phyloP scores from a whole-genome alignment of 2,888 invertebrate genomes.

The Drosophila mimica region DNA sequence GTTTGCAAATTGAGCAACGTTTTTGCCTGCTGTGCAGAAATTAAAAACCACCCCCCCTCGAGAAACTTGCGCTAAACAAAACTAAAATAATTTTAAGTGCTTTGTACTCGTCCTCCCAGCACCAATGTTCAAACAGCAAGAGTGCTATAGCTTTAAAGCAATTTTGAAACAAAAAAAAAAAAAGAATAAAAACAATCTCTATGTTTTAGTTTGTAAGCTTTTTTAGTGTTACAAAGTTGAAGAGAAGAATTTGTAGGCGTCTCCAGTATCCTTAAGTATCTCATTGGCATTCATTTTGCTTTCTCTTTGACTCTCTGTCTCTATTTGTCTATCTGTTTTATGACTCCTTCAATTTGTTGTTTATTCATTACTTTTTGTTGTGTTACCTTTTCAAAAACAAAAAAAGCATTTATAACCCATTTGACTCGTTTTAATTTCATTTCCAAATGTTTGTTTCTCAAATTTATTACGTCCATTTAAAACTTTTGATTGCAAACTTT shows the following conservation, averaged over 20 bases:
- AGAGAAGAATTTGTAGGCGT: slow-evolving; percentile 17
- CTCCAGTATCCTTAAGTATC: slow-evolving; percentile 62
- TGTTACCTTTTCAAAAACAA: slow-evolving; percentile 36
- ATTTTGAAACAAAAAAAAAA: slow-evolving; percentile 52
- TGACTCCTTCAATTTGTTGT: slow-evolving; percentile 48
- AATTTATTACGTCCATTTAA: slow-evolving; percentile 45
- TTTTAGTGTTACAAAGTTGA: slow-evolving; percentile 31
- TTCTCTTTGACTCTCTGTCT: slow-evolving; percentile 23
- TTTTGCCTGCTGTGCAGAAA: slow-evolving; percentile 54
- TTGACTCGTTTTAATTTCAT: slow-evolving; percentile 53
- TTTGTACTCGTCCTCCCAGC: slow-evolving; percentile 5
- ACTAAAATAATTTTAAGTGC: slow-evolving; percentile 62
- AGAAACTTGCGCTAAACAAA: slow-evolving; percentile 36
- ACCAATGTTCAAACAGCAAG: slow-evolving; percentile 7
- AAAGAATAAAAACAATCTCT: slow-evolving; percentile 7
- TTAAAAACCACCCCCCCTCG: neutral
- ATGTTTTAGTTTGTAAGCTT: slow-evolving; percentile 57
- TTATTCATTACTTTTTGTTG: slow-evolving; percentile 56
- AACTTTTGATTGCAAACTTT: slow-evolving; percentile 41
- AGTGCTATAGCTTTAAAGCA: slow-evolving; percentile 68
- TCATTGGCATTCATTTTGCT: slow-evolving; percentile 79
- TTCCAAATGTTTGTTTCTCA: slow-evolving; percentile 43
- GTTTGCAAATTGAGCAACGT: slow-evolving; percentile 56
- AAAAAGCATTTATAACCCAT: slow-evolving; percentile 63
- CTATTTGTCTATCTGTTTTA: slow-evolving; percentile 14